Percentiles rank a stretch among this genome's conserved stretches.
Conservation (phyloP, 2,888 invertebrate genomes). For the Elmis aenea region DNA sequence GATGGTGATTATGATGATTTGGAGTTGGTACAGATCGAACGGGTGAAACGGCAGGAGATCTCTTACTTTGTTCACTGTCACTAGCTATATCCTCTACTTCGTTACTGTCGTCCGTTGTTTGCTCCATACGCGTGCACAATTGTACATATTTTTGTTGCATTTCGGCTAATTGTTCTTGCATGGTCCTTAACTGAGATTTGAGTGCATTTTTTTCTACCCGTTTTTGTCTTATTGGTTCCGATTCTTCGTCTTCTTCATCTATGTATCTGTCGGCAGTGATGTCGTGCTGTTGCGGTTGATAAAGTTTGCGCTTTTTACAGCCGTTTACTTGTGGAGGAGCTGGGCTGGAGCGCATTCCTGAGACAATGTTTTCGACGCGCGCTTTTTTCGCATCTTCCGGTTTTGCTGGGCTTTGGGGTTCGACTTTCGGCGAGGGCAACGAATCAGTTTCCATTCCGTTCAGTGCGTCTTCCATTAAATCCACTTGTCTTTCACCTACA, state of each 20-base stretch:
- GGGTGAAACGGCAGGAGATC: conserved; percentile 53
- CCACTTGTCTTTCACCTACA: conserved; percentile 48
- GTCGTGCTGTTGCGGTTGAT: conserved; percentile 92
- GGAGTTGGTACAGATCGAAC: conserved; percentile 49
- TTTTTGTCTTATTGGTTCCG: conserved; percentile 76
- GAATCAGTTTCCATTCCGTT: conserved; percentile 59
- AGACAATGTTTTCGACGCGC: conserved; percentile 92
- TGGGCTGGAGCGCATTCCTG: conserved; percentile 86
- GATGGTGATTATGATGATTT: conserved; percentile 39
- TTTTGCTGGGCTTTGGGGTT: conserved; percentile 56
- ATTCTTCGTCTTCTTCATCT: conserved; percentile 70
- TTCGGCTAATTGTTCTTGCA: conserved; percentile 85
- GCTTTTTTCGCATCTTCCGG: conserved; percentile 79
- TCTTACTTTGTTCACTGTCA: conserved; percentile 59
- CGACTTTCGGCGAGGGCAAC: conserved; percentile 53
- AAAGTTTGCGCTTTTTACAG: conserved; percentile 92
- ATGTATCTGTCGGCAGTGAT: conserved; percentile 61
- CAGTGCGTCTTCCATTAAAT: conserved; percentile 57
- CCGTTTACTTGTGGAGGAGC: conserved; percentile 81
- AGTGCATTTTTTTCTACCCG: conserved; percentile 82
- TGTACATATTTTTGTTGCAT: conserved; percentile 90
- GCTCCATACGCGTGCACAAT: conserved; percentile 79
- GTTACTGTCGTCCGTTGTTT: conserved; percentile 69
- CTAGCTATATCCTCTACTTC: conserved; percentile 70
- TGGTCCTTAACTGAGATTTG: conserved; percentile 76